Evolutionary conservation across 2,888 invertebrate genomes (phyloP).

Genomic region (Epirrita christyi): DNA sequence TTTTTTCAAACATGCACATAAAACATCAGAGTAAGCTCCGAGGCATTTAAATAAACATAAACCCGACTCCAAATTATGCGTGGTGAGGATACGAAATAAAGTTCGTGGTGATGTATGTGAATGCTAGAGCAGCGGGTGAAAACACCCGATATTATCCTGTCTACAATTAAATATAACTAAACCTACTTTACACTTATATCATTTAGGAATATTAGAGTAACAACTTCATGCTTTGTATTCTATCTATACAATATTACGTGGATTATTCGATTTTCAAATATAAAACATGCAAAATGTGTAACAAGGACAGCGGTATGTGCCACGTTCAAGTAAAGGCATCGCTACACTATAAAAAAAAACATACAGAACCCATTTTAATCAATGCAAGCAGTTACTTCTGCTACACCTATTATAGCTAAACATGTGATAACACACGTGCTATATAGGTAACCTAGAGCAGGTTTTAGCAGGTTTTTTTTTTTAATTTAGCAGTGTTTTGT

Average conservation of each 20-base stretch:
- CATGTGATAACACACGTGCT: neutral
- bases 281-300: constrained; percentile 7
- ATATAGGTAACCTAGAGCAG: neutral
- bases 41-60: constrained; percentile 3
- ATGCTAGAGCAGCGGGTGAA: constrained; percentile 13
- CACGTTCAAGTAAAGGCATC: neutral
- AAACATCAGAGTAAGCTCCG: constrained; percentile 2
- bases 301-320: constrained; percentile 11
- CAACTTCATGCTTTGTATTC: constrained; percentile 27
- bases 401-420: neutral
- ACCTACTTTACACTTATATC: constrained; percentile 69
- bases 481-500: neutral
- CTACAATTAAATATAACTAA: constrained; percentile 51
- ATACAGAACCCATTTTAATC: too few relatives aligned
- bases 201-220: constrained; percentile 64
- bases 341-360: neutral
- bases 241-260: constrained; percentile 21
- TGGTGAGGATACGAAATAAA: constrained; percentile 16
- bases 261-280: constrained; percentile 29
- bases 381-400: neutral
- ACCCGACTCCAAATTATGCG: constrained; percentile 4
- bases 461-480: too few relatives aligned
- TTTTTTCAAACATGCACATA: constrained; percentile 21
- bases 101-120: constrained; percentile 5
- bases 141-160: neutral